These are phyloP conservation scores for Dione vanillae DNA, from an alignment of 2,888 invertebrate species.

Conservation along the genomic window DNA sequence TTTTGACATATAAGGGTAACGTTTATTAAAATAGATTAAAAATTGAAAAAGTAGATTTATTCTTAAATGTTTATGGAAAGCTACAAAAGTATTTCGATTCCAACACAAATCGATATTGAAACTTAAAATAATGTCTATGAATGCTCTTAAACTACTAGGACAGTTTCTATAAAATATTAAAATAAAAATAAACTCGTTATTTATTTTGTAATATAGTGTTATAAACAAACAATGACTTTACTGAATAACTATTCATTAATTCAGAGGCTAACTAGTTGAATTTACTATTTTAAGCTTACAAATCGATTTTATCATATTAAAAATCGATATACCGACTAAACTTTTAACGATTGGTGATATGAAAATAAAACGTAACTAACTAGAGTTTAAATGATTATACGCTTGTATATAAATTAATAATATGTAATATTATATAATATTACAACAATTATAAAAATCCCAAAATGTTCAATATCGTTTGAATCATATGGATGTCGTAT, in stretches of 20 bases:
- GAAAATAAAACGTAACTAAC: conserved; percentile 5
- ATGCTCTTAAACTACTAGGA: conserved; percentile 9
- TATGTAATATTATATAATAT: conserved; percentile 15
- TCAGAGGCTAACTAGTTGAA: not conserved
- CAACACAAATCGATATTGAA: not conserved
- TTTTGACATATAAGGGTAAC: too few relatives aligned
- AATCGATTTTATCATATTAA: not conserved
- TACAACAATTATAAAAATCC: conserved; percentile 15
- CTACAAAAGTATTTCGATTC: not conserved
- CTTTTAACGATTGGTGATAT: not conserved
- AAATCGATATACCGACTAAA: conserved; percentile 14
- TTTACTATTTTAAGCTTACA: not conserved
- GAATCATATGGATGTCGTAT: conserved; percentile 10
- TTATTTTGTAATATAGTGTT: not conserved
- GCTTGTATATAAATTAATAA: conserved; percentile 24
- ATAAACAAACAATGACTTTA: not conserved
- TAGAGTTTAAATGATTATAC: conserved; percentile 26
- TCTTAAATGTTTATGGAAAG: not conserved
- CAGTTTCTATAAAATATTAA: conserved; percentile 4
- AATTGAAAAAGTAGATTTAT: not conserved
- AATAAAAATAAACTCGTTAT: conserved; percentile 13
- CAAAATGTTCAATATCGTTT: conserved; percentile 7
- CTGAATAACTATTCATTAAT: not conserved
- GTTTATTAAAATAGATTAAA: not conserved
- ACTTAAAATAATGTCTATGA: conserved; percentile 19